Evolutionary conservation across 2,797 vertebrate genomes (phyloP).

Genomic region (Lagodon rhomboides): DNA sequence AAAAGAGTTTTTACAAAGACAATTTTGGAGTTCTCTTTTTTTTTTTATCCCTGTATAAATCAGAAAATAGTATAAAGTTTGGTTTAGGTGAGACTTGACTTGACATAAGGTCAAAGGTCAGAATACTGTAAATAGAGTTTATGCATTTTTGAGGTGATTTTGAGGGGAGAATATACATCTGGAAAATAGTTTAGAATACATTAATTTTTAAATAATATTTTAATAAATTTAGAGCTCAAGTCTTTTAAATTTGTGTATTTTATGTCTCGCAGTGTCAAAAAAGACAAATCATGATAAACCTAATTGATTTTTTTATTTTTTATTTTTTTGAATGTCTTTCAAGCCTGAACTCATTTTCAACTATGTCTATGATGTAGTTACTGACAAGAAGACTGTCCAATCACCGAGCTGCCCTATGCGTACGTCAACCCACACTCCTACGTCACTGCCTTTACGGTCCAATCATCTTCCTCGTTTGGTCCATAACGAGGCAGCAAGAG

Average conservation of each 20-base stretch:
- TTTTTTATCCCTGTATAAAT: too few species aligned
- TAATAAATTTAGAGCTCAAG: neutral
- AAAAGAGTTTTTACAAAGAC: too few species aligned
- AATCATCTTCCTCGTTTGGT: slow-evolving; percentile 42
- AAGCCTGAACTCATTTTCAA: slow-evolving; percentile 16
- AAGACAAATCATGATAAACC: neutral
- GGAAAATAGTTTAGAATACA: neutral
- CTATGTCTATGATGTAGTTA: neutral
- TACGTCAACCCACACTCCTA: neutral
- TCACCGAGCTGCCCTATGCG: slow-evolving; percentile 5
- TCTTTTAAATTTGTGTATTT: neutral
- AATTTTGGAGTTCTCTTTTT: too few species aligned
- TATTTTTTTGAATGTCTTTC: slow-evolving; percentile 1
- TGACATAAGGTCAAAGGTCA: too few species aligned
- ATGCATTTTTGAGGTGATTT: too few species aligned
- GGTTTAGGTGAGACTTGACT: too few species aligned
- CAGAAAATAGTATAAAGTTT: too few species aligned
- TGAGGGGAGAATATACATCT: neutral
- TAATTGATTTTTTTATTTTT: neutral
- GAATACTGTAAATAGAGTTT: too few species aligned
- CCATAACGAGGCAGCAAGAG: neutral
- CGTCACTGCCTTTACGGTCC: slow-evolving; percentile 47
- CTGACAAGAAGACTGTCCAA: slow-evolving; percentile 51
- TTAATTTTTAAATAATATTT: neutral
- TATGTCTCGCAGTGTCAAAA: neutral